A percentile compares a stretch with the other conserved stretches of the same genome.
These are phyloP conservation scores for Muscicapa adusta DNA, from an alignment of 2,113 vertebrate species.

Conservation along the genomic window DNA sequence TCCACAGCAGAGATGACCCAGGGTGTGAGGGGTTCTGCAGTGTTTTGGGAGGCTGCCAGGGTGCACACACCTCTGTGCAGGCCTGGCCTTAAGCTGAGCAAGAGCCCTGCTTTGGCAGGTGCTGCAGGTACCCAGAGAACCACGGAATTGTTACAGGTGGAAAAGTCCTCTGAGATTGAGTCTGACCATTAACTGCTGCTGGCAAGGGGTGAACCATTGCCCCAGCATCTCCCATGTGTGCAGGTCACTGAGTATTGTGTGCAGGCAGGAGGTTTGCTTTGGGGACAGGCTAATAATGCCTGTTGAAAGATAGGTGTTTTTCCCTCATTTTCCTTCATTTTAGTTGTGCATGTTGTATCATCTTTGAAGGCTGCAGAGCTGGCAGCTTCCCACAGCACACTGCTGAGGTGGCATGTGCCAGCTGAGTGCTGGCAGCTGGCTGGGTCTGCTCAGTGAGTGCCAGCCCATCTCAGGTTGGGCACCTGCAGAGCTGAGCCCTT, in stretches of 20 bases:
- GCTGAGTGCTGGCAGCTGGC: not conserved
- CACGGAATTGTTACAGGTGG: not conserved
- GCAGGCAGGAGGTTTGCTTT: not conserved
- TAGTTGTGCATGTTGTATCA: accelerated
- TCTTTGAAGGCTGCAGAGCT: not conserved
- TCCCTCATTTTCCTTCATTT: not conserved
- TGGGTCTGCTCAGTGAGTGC: accelerated
- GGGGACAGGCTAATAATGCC: not conserved
- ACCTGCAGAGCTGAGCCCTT: not conserved
- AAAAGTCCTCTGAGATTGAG: not conserved
- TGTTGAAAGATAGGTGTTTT: not conserved
- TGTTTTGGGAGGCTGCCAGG: accelerated
- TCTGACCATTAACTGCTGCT: not conserved
- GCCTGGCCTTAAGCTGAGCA: not conserved
- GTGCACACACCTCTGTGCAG: accelerated
- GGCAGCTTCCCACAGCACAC: not conserved
- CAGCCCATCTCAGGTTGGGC: not conserved
- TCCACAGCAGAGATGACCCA: not conserved
- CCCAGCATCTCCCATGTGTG: accelerated
- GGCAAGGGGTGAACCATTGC: accelerated
- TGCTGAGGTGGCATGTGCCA: not conserved
- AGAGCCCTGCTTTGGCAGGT: not conserved
- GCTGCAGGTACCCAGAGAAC: not conserved
- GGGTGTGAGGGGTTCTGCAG: not conserved
- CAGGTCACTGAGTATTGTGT: not conserved